Evolutionary conservation across 2,113 vertebrate genomes (phyloP), one percentile per base, ranked within the genome.

Genomic region (Bungarus multicinctus): DNA sequence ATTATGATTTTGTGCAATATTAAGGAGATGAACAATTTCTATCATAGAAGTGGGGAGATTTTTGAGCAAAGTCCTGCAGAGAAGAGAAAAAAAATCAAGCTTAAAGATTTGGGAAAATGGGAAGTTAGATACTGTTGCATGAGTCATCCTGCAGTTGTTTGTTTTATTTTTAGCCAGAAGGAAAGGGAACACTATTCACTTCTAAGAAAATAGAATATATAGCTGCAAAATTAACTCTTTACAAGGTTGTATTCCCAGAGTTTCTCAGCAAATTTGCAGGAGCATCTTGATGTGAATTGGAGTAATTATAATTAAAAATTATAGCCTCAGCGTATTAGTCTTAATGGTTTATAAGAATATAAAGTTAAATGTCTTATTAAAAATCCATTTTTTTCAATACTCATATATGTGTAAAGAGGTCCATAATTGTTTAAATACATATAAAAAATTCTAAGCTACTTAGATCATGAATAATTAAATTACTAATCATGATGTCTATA

Each of bases 121-220:
- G 89, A 97, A 97, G 95, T 94, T 93, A 95, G 95, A 95, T 95
- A 93, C 94, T 94, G 0, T 87, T 88, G 64, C 57, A 94, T 97
- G 97, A 98, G 95, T 97, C 97, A 97, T 94, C 92, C 95, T 95
- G 95, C 96, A 93, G 94, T 97, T 96, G 96, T 96, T 94, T 97
- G 95, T 96, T 96, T 97, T 97, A 97, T 97, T 97, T 98, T 98
- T 97, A 98, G 96, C 94, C 91, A 89, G 92, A 94, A 96, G 97
- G 96, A 97, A 89, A 96, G 97, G 94, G 90, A 94, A 86, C 91
- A 93, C 5, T 0, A 88, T 90, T 90, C 93, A n/a, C 91, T 96
- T 96, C 94, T 95, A 95, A 95, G 96, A 93, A 94, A 93, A 90
- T 91, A 93, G 92, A 95, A 94, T 95, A 97, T 95, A 97, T 95